phyloP scores from a whole-genome alignment of 2,888 invertebrate species.

The Euproctis similis region DNA sequence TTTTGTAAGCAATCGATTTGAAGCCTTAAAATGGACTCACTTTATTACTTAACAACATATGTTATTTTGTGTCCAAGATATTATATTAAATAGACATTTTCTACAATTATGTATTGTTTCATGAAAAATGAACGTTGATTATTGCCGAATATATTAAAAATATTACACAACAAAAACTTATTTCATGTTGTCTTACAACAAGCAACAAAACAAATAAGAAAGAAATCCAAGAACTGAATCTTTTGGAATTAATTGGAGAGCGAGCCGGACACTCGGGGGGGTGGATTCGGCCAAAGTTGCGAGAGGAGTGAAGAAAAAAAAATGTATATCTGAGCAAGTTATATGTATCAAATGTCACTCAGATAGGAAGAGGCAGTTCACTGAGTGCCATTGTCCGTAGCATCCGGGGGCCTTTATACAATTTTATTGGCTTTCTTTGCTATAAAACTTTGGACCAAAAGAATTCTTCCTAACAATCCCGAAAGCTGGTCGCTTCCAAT shows the following conservation, averaged over 20 bases:
- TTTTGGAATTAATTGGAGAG: slow-evolving; percentile 17
- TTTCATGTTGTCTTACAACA: slow-evolving; percentile 5
- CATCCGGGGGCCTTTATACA: slow-evolving; percentile 29
- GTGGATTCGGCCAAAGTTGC: slow-evolving; percentile 16
- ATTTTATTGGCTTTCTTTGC: slow-evolving; percentile 37
- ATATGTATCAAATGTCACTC: slow-evolving; percentile 26
- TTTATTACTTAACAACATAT: no score
- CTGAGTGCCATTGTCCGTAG: slow-evolving; percentile 29
- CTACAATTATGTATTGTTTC: no score
- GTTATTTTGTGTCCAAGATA: no score
- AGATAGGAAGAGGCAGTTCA: slow-evolving; percentile 27
- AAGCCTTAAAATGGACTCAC: no score
- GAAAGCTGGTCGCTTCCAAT: slow-evolving; percentile 25
- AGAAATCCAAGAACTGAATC: slow-evolving; percentile 18
- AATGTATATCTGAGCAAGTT: slow-evolving; percentile 14
- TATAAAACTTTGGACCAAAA: slow-evolving; percentile 35
- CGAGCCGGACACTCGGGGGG: slow-evolving; percentile 12
- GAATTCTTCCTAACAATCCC: slow-evolving; percentile 36
- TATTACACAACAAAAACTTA: slow-evolving; percentile 5
- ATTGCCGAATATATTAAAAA: slow-evolving; percentile 4
- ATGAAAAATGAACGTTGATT: no score
- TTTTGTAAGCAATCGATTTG: no score
- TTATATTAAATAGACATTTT: no score
- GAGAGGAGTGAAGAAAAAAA: no score
- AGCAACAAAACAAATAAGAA: slow-evolving; percentile 14